Conservation (phyloP, 2,797 vertebrate species). For the Vespertilio murinus region DNA sequence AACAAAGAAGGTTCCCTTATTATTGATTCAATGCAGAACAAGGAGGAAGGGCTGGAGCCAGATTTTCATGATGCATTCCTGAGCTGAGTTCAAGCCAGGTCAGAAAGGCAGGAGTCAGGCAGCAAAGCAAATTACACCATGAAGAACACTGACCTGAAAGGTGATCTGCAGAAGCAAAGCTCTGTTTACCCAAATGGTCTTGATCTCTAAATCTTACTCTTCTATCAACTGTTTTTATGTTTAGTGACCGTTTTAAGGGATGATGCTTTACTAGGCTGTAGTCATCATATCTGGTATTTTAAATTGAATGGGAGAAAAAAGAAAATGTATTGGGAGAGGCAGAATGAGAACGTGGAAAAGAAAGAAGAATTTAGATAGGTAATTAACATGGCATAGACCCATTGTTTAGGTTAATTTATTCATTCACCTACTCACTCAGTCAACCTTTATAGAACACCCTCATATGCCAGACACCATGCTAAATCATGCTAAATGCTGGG, state of each 20-base stretch:
- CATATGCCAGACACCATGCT: neutral
- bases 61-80: slow-evolving; percentile 4
- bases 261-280: slow-evolving; percentile 23
- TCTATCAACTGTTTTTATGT: slow-evolving; percentile 9
- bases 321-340: neutral
- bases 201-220: slow-evolving; percentile 54
- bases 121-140: slow-evolving; percentile 59
- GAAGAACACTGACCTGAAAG: neutral
- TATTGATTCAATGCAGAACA: slow-evolving; percentile 28
- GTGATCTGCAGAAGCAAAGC: neutral
- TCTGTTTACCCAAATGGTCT: slow-evolving; percentile 37
- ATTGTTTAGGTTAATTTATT: neutral
- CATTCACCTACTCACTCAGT: neutral
- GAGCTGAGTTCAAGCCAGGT: slow-evolving; percentile 39
- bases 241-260: slow-evolving; percentile 60
- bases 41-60: neutral
- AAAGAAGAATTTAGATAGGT: neutral
- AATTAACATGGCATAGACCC: neutral
- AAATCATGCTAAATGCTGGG: neutral
- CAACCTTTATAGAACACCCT: neutral
- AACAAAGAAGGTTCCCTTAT: slow-evolving; percentile 57
- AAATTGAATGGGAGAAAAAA: slow-evolving; percentile 30
- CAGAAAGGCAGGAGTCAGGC: slow-evolving; percentile 12
- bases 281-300: slow-evolving; percentile 18
- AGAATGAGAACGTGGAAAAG: neutral